Evolutionary conservation across 2,113 vertebrate genomes (phyloP), one percentile per base, ranked within the genome.

Genomic region (Mesocricetus auratus): DNA sequence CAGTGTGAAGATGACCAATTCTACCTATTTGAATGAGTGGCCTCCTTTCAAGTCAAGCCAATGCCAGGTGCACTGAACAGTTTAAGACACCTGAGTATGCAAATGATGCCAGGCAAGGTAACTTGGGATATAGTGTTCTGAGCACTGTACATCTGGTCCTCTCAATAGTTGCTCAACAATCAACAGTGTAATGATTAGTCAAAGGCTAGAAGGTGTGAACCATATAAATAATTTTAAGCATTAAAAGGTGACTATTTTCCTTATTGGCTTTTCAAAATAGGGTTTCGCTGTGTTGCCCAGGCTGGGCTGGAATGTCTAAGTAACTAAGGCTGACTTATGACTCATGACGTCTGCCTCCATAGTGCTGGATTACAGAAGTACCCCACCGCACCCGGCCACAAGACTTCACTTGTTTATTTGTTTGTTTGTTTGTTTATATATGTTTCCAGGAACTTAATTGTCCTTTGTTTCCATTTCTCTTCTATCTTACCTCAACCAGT

Each of bases 391-490:
- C 64, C 64, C 66, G 45, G 31, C 64, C 47, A 8, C 15, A 69
- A 47, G 85, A 86, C 31, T 64, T 86, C 3, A 42, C 3, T 64
- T 64, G 86, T 71, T 86, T 64, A 86, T 71, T 86, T 93, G 91
- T 89, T 79, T 79, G 39, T 29, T 15, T 77, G 42, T 5, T 45
- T 77, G 9, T 26, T 96, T 94, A 79, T 22, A 90, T 88, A 19
- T 68, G 64, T 86, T 95, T 58, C 78, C 66, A 92, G 58, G 31
- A 77, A 60, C 42, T 89, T 95, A 85, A 79, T 39, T 73, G 50
- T 1, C 71, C 94, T 90, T 93, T 66, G 75, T 77, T 95, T 92
- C 29, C 69, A 88, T 95, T 90, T 97, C 66, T 68, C n/a, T 68
- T 42, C 29, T 42, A 39, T 29, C 21, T 81, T 16, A 22, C 19